These are phyloP conservation scores for Drosophila greeni DNA, from an alignment of 2,888 invertebrate genomes.

Conservation along the genomic window DNA sequence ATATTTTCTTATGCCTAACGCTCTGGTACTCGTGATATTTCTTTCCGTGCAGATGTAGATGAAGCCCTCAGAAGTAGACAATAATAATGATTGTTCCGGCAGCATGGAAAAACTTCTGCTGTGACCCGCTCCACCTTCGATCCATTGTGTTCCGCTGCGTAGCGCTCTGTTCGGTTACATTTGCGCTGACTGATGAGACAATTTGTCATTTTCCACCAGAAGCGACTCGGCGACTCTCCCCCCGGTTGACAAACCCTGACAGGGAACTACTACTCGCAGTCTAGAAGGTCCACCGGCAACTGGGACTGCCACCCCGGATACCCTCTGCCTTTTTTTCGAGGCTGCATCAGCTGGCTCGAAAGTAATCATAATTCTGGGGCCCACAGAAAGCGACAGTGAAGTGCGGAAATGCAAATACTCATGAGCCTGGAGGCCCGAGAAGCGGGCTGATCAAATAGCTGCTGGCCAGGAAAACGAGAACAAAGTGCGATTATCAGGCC, in stretches of 20 bases:
- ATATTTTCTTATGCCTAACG: too few species aligned
- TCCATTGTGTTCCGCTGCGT: slow-evolving; percentile 24
- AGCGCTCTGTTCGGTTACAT: slow-evolving; percentile 18
- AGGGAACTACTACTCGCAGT: slow-evolving; percentile 33
- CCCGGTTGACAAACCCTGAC: slow-evolving; percentile 21
- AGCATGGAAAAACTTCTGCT: slow-evolving; percentile 30
- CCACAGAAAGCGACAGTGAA: slow-evolving; percentile 40
- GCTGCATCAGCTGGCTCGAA: slow-evolving; percentile 52
- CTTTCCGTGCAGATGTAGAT: slow-evolving; percentile 18
- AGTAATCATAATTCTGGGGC: slow-evolving; percentile 54
- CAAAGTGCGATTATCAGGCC: slow-evolving; percentile 56
- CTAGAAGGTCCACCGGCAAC: slow-evolving; percentile 18
- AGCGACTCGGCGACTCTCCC: slow-evolving; percentile 42
- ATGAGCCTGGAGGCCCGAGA: not conserved
- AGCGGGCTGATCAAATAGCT: slow-evolving; percentile 58
- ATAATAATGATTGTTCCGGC: slow-evolving; percentile 66
- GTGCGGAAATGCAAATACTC: slow-evolving; percentile 56
- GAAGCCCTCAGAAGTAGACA: slow-evolving; percentile 59
- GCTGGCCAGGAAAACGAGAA: slow-evolving; percentile 17
- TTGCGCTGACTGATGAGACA: slow-evolving; percentile 67
- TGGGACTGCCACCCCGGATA: slow-evolving; percentile 8
- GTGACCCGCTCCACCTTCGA: slow-evolving; percentile 15
- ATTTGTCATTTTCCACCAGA: slow-evolving; percentile 72
- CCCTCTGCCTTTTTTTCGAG: slow-evolving; percentile 1
- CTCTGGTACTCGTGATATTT: not conserved